phyloP scores from a whole-genome alignment of 1,140 invertebrate species.

The Sitophilus oryzae region DNA sequence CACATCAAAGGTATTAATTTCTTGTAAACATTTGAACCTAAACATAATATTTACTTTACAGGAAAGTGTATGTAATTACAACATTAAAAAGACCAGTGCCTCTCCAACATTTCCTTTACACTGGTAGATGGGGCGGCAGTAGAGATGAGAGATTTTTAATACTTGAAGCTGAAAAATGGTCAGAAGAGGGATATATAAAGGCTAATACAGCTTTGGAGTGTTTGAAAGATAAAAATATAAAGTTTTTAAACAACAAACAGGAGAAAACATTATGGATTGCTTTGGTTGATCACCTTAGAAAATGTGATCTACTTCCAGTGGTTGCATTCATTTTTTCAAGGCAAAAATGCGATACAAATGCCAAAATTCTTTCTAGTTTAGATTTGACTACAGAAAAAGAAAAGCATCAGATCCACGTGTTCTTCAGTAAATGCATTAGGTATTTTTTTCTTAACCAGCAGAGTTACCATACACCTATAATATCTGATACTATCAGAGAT shows the following conservation, averaged over 20 bases:
- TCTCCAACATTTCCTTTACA: constrained; percentile 89
- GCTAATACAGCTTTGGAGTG: constrained; percentile 26
- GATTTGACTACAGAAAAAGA: constrained; percentile 81
- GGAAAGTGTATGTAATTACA: constrained; percentile 92
- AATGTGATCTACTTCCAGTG: constrained; percentile 81
- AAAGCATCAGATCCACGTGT: constrained; percentile 74
- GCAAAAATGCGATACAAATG: constrained; percentile 75
- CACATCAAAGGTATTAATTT: constrained; percentile 58
- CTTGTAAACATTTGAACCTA: background rate
- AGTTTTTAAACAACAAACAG: constrained; percentile 48
- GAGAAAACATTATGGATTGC: constrained; percentile 83
- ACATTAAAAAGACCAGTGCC: constrained; percentile 93
- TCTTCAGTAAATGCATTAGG: constrained; percentile 70
- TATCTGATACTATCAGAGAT: too few species aligned
- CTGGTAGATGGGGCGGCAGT: constrained; percentile 51
- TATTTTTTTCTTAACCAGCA: too few species aligned
- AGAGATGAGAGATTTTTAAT: constrained; percentile 69
- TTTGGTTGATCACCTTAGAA: constrained; percentile 72
- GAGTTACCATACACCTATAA: too few species aligned
- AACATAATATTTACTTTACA: background rate
- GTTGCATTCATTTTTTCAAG: constrained; percentile 93
- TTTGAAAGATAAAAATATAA: constrained; percentile 29
- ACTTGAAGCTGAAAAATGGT: constrained; percentile 66
- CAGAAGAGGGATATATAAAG: constrained; percentile 50
- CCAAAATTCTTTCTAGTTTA: constrained; percentile 60